Percentiles rank a stretch among this genome's conserved stretches.
Conservation (phyloP, 2,797 vertebrate genomes). For the Zalophus californianus region DNA sequence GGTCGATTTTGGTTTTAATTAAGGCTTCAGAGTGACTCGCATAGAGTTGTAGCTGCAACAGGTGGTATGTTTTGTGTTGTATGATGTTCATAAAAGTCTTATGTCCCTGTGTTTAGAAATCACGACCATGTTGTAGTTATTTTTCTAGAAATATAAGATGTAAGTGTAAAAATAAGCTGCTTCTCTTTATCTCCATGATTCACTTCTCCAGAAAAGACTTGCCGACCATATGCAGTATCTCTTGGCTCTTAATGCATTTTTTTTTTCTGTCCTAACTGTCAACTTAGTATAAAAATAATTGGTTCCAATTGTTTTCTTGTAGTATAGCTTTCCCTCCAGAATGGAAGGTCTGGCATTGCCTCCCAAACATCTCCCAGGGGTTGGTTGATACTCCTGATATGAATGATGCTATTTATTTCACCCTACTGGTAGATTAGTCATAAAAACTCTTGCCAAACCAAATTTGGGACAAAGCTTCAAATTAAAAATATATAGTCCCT, state of each 20-base stretch:
- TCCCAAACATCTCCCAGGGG: conserved; percentile 37
- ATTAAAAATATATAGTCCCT: conserved; percentile 61
- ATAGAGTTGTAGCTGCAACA: background rate
- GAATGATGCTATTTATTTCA: conserved; percentile 77
- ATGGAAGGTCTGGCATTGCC: conserved; percentile 26
- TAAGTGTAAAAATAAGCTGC: conserved; percentile 51
- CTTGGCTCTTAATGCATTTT: conserved; percentile 45
- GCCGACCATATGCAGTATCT: conserved; percentile 42
- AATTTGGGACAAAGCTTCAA: conserved; percentile 76
- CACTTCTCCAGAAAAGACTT: conserved; percentile 55
- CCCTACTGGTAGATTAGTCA: conserved; percentile 70
- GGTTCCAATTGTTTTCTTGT: conserved; percentile 62
- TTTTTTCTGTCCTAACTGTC: conserved; percentile 59
- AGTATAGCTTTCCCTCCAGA: conserved; percentile 13
- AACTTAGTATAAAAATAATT: conserved; percentile 70
- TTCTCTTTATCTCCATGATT: conserved; percentile 55
- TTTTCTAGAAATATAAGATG: conserved; percentile 65
- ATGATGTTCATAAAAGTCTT: conserved; percentile 17
- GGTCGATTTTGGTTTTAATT: conserved; percentile 45
- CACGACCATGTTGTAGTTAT: conserved; percentile 34
- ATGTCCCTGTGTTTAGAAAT: conserved; percentile 44
- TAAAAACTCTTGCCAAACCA: conserved; percentile 66
- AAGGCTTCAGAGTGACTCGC: background rate
- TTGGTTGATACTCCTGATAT: conserved; percentile 64
- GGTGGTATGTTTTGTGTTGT: conserved; percentile 41